Percentiles rank a stretch among this genome's conserved stretches.
phyloP scores from a whole-genome alignment of 2,797 vertebrate genomes.

The Masticophis lateralis region DNA sequence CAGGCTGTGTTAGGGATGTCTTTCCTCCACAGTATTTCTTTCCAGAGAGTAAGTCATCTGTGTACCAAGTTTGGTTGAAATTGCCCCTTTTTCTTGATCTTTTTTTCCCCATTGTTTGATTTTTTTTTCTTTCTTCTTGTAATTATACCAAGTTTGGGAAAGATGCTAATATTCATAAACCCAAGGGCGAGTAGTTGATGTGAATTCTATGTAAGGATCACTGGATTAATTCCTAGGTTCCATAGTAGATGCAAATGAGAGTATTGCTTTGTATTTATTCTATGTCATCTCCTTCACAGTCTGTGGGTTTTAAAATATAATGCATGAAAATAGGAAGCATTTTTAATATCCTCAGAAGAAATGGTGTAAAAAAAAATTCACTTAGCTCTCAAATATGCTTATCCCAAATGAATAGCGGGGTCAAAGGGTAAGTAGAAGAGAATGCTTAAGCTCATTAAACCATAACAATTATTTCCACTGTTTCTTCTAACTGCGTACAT shows the following conservation, averaged over 20 bases:
- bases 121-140: accelerated
- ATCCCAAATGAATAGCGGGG: not conserved
- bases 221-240: not conserved
- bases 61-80: too few relatives aligned
- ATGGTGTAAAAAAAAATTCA: not conserved
- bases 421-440: not conserved
- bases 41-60: too few relatives aligned
- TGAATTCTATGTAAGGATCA: not conserved
- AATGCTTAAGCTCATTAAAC: not conserved
- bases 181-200: not conserved
- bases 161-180: not conserved
- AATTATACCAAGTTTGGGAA: not conserved
- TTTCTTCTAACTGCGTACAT: not conserved
- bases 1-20: too few relatives aligned
- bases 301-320: not conserved
- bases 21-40: too few relatives aligned
- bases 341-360: not conserved
- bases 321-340: not conserved
- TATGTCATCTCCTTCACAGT: not conserved
- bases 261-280: not conserved
- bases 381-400: not conserved
- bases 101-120: not conserved
- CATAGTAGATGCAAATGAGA: not conserved
- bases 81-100: not conserved
- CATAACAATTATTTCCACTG: not conserved